Evolutionary conservation across 2,888 invertebrate genomes (phyloP).

Genomic region (Catotricha subobsoleta): DNA sequence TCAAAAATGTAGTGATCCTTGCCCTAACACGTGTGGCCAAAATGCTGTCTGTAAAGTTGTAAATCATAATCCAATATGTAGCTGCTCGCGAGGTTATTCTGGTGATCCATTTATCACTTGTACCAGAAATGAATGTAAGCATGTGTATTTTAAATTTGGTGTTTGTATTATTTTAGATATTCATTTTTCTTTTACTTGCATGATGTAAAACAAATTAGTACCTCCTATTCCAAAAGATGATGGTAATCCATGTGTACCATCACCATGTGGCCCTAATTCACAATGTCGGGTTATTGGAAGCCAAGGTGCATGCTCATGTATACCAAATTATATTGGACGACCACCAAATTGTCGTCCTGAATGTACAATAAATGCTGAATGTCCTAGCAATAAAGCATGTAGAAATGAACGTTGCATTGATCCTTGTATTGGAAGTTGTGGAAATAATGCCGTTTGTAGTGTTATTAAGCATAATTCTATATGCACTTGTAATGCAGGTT

Average conservation of each 20-base stretch:
- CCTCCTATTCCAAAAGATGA: too few relatives aligned
- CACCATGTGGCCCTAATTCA: slow-evolving; percentile 70
- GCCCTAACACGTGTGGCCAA: slow-evolving; percentile 40
- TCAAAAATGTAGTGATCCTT: slow-evolving; percentile 47
- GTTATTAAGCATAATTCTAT: slow-evolving; percentile 70
- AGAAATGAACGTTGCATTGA: slow-evolving; percentile 63
- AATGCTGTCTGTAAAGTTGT: slow-evolving; percentile 47
- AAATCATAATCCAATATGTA: slow-evolving; percentile 50
- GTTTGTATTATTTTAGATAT: too few relatives aligned
- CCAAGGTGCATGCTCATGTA: slow-evolving; percentile 72
- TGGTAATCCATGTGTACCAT: slow-evolving; percentile 55
- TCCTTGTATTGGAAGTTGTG: slow-evolving; percentile 67
- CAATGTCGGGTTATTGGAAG: slow-evolving; percentile 62
- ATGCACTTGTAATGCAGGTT: slow-evolving; percentile 67
- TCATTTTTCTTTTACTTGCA: background rate
- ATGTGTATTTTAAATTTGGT: background rate
- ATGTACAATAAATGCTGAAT: slow-evolving; percentile 63
- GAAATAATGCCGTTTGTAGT: slow-evolving; percentile 59
- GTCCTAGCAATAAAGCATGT: slow-evolving; percentile 64
- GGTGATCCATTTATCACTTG: slow-evolving; percentile 46
- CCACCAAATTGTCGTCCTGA: slow-evolving; percentile 76
- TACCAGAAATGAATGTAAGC: slow-evolving; percentile 14
- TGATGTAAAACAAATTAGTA: slow-evolving; percentile 14
- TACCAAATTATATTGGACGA: slow-evolving; percentile 61
- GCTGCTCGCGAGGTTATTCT: slow-evolving; percentile 40